Evolutionary conservation across 2,113 vertebrate species (phyloP), one percentile per base, ranked within the genome.

Genomic region (Junco hyemalis): DNA sequence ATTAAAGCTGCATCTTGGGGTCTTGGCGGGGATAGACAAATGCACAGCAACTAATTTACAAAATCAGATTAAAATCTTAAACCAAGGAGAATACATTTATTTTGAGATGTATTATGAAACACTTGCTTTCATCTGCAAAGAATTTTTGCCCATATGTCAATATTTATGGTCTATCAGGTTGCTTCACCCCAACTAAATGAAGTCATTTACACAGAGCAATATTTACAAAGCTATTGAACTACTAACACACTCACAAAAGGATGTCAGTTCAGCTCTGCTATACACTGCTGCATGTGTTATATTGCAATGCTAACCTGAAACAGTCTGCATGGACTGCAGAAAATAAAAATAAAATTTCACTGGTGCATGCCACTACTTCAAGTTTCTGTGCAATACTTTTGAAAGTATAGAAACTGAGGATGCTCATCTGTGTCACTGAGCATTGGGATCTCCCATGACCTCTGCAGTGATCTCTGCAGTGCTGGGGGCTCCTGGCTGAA

Each of bases 21-120:
- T 51, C 65, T 78, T 69, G 63, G 14, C 0, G 0, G 44, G 85
- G 33, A 53, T 72, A 83, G 18, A 23, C 11, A 1, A 96, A 68
- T 59, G 33, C 47, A 84, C 14, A 86, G 63, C 76, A 51, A 91
- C 57, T 86, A 72, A 90, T 92, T 66, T 71, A 82, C 47, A 81
- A 96, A 97, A 97, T 98, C 84, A 91, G 86, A 98, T 96, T 96
- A 97, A 92, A 94, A 77, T 92, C 90, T 94, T 94, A 96, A 96
- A 95, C 54, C n/a, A 90, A 95, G 92, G 48, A 84, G 86, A 94
- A 91, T 93, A 93, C 95, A 68, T 92, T 92, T 65, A 87, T 89
- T 90, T 81, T 83, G 65, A 50, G 70, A 61, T 44, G 82, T 18
- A 81, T 71, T 69, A 94, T 47, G 92, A 66, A 96, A 64, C n/a